Evolutionary conservation across 2,113 vertebrate species (phyloP), one percentile per base, ranked within the genome.

Genomic region (Ornithorhynchus anatinus): DNA sequence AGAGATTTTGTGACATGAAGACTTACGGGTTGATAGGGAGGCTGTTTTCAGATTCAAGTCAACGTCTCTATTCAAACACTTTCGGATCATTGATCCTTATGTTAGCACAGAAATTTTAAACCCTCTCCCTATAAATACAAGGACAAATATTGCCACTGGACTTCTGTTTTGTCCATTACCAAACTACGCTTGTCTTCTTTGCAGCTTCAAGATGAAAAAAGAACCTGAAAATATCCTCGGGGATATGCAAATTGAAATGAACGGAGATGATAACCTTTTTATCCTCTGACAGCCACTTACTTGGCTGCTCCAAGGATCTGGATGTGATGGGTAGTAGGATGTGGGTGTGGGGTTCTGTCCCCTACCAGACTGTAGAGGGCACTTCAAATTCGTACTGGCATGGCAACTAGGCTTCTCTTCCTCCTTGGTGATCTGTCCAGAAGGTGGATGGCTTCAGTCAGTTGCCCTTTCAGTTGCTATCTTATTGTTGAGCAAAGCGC

Each of bases 241-340:
- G 10, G 54, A 64, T 5, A 16, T 44, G 3, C 62, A 32, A 6
- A 48, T 22, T 1, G 74, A 15, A 1, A 8, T 44, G 38, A 89
- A 90, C 64, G 87, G 80, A 8, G 92, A 92, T 54, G 89, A 86
- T 0, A 80, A 50, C 44, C 25, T 92, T 22, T 91, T 90, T 61
- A 63, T 72, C 6, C 71, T 92, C 22, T 91, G 70, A 81, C 2
- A 31, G 17, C 36, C 2, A 16, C 43, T 37, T 58, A 43, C 39
- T 47, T 29, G 35, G 19, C 38, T 52, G 40, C 31, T 12, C 2
- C 17, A 29, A 42, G 39, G 15, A 31, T 5, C 5, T 12, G 37
- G 45, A 4, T 12, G 10, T 29, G 15, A 16, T 2, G 4, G 3
- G 40, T 39, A 36, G 53, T 42, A n/a, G 31, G 15, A 23, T 31